Evolutionary conservation across 2,888 invertebrate genomes (phyloP).

Genomic region (Rhimphoctona megacephalus): DNA sequence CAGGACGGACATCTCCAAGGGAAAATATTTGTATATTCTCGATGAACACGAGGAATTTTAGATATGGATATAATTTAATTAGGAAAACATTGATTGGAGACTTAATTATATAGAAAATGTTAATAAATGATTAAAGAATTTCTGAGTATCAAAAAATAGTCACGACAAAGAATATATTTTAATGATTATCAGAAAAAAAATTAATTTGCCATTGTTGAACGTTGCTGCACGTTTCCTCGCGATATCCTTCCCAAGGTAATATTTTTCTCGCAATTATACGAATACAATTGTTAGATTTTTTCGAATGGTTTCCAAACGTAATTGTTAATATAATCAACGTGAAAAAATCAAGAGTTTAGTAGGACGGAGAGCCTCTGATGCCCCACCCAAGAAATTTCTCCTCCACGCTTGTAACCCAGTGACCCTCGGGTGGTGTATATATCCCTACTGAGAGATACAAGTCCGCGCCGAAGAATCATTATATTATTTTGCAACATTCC

Average conservation of each 20-base stretch:
- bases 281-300: conserved; percentile 17
- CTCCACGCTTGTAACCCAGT: conserved; percentile 68
- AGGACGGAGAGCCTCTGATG: conserved; percentile 58
- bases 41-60: conserved; percentile 23
- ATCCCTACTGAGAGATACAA: conserved; percentile 44
- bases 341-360: conserved; percentile 43
- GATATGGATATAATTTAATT: conserved; percentile 26
- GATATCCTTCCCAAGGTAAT: not conserved
- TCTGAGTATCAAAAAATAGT: not conserved
- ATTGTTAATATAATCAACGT: conserved; percentile 51
- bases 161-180: not conserved
- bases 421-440: conserved; percentile 60
- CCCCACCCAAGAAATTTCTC: conserved; percentile 68
- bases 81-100: conserved; percentile 3
- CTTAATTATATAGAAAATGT: not conserved
- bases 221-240: not conserved
- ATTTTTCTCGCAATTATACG: conserved; percentile 9
- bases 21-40: conserved; percentile 15
- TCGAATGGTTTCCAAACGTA: conserved; percentile 1
- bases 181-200: not conserved
- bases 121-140: not conserved
- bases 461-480: conserved; percentile 66
- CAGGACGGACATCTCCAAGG: conserved; percentile 6
- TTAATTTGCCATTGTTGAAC: not conserved
- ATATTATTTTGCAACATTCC: conserved; percentile 72